Evolutionary conservation across 2,113 vertebrate genomes (phyloP).

Genomic region (Cranoglanis bouderius): DNA sequence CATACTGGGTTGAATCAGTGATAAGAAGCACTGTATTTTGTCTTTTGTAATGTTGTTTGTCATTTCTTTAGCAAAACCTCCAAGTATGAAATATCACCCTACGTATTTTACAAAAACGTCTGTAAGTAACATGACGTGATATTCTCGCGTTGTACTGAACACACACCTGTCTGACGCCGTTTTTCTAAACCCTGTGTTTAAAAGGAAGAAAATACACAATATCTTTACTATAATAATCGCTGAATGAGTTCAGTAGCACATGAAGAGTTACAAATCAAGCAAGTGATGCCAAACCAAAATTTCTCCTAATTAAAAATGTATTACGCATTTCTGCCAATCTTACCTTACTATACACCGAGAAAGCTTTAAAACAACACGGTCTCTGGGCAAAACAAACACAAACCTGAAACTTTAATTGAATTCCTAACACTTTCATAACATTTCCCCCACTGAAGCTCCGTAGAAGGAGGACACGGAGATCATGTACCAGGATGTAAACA

Average conservation of each 20-base stretch:
- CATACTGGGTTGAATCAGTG: neutral
- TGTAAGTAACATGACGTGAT: neutral
- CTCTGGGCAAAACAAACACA: neutral
- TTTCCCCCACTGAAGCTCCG: neutral
- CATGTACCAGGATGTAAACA: constrained; percentile 9
- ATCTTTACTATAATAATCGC: too few species aligned
- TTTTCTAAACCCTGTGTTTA: neutral
- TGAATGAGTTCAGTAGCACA: too few species aligned
- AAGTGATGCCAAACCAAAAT: neutral
- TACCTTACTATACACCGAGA: neutral
- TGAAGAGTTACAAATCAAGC: neutral
- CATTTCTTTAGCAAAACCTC: too few species aligned
- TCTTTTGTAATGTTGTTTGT: too few species aligned
- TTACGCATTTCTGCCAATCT: neutral
- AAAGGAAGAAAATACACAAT: too few species aligned
- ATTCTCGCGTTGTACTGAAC: too few species aligned
- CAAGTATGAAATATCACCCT: neutral
- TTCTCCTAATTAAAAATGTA: neutral
- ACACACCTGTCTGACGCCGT: neutral
- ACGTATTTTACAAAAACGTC: neutral
- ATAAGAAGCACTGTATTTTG: neutral
- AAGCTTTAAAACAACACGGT: neutral
- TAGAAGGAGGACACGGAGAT: neutral
- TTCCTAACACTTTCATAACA: neutral
- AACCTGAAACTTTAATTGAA: neutral